A percentile compares a stretch with the other conserved stretches of the same genome.
phyloP scores from a whole-genome alignment of 1,140 invertebrate genomes.

The Eriosoma lanigerum region DNA sequence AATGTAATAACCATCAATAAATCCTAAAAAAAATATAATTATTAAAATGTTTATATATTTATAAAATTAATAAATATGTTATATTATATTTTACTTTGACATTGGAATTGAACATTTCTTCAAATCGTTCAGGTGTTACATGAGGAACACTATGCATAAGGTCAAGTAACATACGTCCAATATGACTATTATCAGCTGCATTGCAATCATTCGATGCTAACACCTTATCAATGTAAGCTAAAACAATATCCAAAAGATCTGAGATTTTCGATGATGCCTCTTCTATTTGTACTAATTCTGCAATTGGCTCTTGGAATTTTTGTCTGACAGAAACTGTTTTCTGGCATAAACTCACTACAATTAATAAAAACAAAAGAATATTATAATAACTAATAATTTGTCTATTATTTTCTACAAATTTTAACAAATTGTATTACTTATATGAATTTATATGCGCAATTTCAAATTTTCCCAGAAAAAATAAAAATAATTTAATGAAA shows the following conservation, averaged over 20 bases:
- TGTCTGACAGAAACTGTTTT: slow-evolving; percentile 65
- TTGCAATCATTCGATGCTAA: slow-evolving; percentile 71
- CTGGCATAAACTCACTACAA: slow-evolving; percentile 69
- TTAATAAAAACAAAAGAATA: neutral
- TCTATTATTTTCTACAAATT: no score
- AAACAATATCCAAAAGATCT: slow-evolving; percentile 75
- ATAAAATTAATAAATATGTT: no score
- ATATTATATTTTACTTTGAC: slow-evolving; percentile 69
- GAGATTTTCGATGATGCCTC: slow-evolving; percentile 78
- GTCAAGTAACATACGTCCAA: slow-evolving; percentile 83
- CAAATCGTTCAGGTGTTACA: slow-evolving; percentile 86
- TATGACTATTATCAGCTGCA: slow-evolving; percentile 55
- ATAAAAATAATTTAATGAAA: no score
- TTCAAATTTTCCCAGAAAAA: no score
- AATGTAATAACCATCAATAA: slow-evolving; percentile 94
- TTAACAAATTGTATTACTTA: no score
- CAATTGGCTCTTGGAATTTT: slow-evolving; percentile 63
- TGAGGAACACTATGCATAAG: slow-evolving; percentile 88
- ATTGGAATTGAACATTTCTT: slow-evolving; percentile 92
- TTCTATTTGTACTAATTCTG: slow-evolving; percentile 83
- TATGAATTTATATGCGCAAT: no score
- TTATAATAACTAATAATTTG: no score
- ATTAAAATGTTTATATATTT: neutral
- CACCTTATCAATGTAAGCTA: slow-evolving; percentile 87
- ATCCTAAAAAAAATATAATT: slow-evolving; percentile 66